These are phyloP conservation scores for Rhinella marina DNA, from an alignment of 2,797 vertebrate genomes.

Conservation along the genomic window DNA sequence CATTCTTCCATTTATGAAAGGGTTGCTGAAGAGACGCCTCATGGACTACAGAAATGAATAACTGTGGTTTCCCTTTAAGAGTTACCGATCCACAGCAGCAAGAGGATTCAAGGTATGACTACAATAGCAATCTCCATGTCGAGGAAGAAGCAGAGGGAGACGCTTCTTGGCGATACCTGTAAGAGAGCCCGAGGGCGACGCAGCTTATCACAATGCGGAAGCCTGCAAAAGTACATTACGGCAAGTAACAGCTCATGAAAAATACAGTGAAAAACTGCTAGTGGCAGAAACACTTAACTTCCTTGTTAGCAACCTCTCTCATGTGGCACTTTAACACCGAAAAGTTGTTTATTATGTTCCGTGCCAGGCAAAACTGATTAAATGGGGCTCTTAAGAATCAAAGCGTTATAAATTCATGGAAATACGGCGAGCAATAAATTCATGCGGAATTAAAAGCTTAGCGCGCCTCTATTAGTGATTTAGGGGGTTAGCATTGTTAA, in stretches of 20 bases:
- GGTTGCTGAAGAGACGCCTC: not conserved
- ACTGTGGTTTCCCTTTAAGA: not conserved
- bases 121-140: slow-evolving; percentile 12
- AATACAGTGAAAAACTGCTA: slow-evolving; percentile 90
- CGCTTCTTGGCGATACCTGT: slow-evolving; percentile 67
- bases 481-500: slow-evolving; percentile 85
- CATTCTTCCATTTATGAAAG: not conserved
- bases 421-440: slow-evolving; percentile 99
- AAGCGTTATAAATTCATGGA: slow-evolving; percentile 99
- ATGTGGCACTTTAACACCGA: slow-evolving; percentile 94
- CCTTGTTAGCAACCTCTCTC: slow-evolving; percentile 94
- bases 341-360: slow-evolving; percentile 98
- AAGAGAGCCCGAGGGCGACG: slow-evolving; percentile 73
- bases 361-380: slow-evolving; percentile 97
- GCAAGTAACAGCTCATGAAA: slow-evolving; percentile 90
- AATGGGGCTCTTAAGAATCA: slow-evolving; percentile 97
- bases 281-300: slow-evolving; percentile 96
- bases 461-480: slow-evolving; percentile 81
- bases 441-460: slow-evolving; percentile 94
- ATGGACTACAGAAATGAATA: not conserved
- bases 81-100: not conserved
- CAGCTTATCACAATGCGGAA: slow-evolving; percentile 78
- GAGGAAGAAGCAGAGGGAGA: slow-evolving; percentile 34
- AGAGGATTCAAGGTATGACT: not conserved
- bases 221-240: slow-evolving; percentile 86